Conservation (phyloP, 2,888 invertebrate genomes). For the Tinea pellionella region DNA sequence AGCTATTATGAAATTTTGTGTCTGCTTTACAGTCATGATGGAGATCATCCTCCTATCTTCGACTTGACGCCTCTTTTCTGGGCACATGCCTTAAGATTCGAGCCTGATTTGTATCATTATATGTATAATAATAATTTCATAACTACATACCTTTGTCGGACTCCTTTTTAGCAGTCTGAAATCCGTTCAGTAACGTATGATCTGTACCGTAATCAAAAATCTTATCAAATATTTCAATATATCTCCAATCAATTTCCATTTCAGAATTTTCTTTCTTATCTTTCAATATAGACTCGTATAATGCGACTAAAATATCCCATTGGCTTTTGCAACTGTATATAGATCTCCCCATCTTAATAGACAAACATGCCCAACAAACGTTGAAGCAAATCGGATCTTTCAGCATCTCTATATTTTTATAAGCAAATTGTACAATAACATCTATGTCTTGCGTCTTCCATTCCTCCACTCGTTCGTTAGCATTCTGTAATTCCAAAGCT, state of each 20-base stretch:
- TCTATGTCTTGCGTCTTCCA: conserved; percentile 39
- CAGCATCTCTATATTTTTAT: conserved; percentile 43
- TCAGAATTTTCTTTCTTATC: conserved; percentile 55
- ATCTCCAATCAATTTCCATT: conserved; percentile 54
- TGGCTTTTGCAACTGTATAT: conserved; percentile 33
- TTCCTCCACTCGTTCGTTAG: conserved; percentile 18
- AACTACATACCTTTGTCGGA: too few relatives aligned
- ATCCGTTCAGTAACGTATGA: conserved; percentile 13
- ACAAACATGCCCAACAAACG: conserved; percentile 44
- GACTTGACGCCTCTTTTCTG: too few relatives aligned
- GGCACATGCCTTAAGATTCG: too few relatives aligned
- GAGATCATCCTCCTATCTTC: too few relatives aligned
- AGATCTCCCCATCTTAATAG: conserved; percentile 30
- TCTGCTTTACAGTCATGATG: too few relatives aligned
- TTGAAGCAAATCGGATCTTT: conserved; percentile 48
- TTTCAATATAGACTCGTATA: conserved; percentile 43
- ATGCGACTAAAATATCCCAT: conserved; percentile 39
- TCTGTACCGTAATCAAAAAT: conserved; percentile 62
- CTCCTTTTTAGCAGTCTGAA: neutral
- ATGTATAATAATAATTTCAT: too few relatives aligned
- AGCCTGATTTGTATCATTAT: too few relatives aligned
- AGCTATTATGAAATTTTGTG: too few relatives aligned
- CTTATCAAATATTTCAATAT: conserved; percentile 54
- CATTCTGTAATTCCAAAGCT: conserved; percentile 22
- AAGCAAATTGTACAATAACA: conserved; percentile 43